Base-by-base conservation (phyloP, 2,888 invertebrate species). In the Notocelia uddmanniana region DNA sequence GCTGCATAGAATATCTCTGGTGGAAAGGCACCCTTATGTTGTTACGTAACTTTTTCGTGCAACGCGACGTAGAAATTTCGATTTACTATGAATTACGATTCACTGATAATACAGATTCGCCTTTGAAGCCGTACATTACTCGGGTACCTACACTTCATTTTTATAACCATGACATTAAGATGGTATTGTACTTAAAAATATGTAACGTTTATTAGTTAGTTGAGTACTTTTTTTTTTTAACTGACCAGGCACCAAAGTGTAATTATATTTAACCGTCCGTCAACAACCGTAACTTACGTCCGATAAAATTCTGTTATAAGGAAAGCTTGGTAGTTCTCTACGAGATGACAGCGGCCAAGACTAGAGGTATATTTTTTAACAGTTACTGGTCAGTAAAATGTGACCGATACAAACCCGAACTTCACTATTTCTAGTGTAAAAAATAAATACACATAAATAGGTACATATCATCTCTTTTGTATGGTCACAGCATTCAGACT, bases 81-180 rank as follows among this genome's bases (percentile, higher is more conserved):
- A 60, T 60, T 45, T 23, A 45, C 19, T 45, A 11, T 48, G 57
- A n/a, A 45, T 55, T 34, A 18, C 48, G 9, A 50, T 58, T 68
- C 18, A 15, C 19, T 50, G 50, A 31, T 58, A 68, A 68, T 58
- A 48, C 45, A 19, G n/a, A 57, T 19, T 58, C 26, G 18, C 48
- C 19, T 31, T 31, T 64, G 5, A 59, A 50, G 48, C 59, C 50
- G 11, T 19, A 37, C n/a, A 68, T 68, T 45, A 37, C 34, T 50
- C 31, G 11, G 19, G 57, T 26, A 54, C n/a, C 41, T 13, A 37
- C 23, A 21, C 31, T 45, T 23, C 41, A 60, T 60, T 60, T 45
- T 45, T 10, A 11, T 15, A 60, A n/a, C 11, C 18, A 31, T 9
- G 11, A 15, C 50, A 63, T 66, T 67, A 57, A 67, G 23, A 54